Evolutionary conservation across 2,113 vertebrate genomes (phyloP).

Genomic region (Euleptes europaea): DNA sequence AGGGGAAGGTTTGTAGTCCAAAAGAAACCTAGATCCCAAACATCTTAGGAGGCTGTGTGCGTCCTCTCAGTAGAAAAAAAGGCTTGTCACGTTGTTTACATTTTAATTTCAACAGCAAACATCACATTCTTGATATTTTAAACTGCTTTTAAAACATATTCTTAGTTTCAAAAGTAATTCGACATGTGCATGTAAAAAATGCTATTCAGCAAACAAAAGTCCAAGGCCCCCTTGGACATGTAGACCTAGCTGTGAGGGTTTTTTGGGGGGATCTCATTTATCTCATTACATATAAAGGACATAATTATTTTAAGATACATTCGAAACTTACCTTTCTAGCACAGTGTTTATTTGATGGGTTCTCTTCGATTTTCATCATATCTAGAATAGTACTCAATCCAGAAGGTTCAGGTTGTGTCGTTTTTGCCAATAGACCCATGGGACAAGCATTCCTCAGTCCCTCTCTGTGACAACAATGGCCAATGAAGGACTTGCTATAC

Average conservation of each 20-base stretch:
- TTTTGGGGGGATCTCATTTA: not conserved
- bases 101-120: too few relatives aligned
- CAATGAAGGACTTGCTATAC: not conserved
- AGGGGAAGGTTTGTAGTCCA: too few relatives aligned
- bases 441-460: not conserved
- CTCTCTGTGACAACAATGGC: not conserved
- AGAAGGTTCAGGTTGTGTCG: not conserved
- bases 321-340: conserved; percentile 43
- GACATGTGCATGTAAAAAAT: not conserved
- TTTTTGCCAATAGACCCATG: not conserved
- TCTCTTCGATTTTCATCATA: conserved; percentile 22
- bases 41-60: too few relatives aligned
- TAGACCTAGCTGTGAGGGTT: not conserved
- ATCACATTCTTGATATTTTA: too few relatives aligned
- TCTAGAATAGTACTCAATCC: not conserved
- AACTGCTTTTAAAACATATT: too few relatives aligned
- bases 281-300: not conserved
- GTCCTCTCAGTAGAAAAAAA: too few relatives aligned
- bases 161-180: not conserved
- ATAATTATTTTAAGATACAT: not conserved
- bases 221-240: not conserved
- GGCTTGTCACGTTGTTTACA: too few relatives aligned
- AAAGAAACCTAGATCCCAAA: too few relatives aligned
- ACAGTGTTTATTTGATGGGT: not conserved
- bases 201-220: not conserved